Base-by-base conservation (phyloP, 1,140 invertebrate genomes). In the Drosophila hydei region DNA sequence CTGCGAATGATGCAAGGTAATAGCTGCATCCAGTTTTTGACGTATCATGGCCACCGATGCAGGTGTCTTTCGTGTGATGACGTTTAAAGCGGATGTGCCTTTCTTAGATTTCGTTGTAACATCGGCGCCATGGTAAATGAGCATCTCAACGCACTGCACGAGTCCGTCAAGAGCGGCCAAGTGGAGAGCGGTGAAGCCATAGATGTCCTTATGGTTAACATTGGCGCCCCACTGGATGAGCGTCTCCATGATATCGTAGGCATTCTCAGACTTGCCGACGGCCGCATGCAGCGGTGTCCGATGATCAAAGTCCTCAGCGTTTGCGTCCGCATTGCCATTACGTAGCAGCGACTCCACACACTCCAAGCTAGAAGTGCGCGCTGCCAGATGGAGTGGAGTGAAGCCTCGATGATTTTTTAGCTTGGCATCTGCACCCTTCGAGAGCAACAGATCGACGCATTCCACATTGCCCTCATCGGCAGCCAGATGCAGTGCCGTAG, bases 161-260 rank as follows among this genome's bases (percentile, higher is more conserved):
- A 97, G 92, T 27, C 96, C 96, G 85, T 97, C 96, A 0, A 97
- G 90, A 5, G 97, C 96, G 4, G 97, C 97, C 42, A 98, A 94
- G 88, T 98, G 97, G 12, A 98, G 92, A 0, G 97, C 96, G 0
- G 97, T 97, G 89, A 97, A 97, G 0, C 97, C 97, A 78, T 97
- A 97, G 67, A 96, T 95, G 79, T 98, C 97, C 76, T 96, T 95
- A 42, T 95, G 94, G 88, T 98, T 97, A 0, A 97, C 95, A 77
- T 97, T 95, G 3, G 96, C 95, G 6, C 95, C 95, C 93, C 95
- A 95, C 69, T 93, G 94, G 16, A 97, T 94, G 3, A 97, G 91
- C 0, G 94, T 94, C 80, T 96, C 95, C 30, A 96, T 94, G 7
- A 96, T 95, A 71, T 96, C 95, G 72, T 95, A 96, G 12, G 95